Percentiles rank a stretch among this genome's conserved stretches.
These are phyloP conservation scores for Neofelis nebulosa DNA, from an alignment of 2,113 vertebrate species.

Conservation along the genomic window DNA sequence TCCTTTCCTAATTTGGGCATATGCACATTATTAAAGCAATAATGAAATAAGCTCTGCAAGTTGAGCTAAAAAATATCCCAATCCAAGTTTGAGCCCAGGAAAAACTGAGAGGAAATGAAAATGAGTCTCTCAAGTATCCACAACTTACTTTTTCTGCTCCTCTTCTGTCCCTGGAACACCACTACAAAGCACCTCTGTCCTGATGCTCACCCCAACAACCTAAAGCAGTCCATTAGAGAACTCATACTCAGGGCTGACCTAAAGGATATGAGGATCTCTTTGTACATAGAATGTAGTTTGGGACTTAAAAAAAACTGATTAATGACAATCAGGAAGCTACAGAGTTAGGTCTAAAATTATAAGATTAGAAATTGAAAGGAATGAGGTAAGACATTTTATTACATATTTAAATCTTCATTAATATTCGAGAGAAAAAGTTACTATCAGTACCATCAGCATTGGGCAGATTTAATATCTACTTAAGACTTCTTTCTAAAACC, in stretches of 20 bases:
- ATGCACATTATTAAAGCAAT: neutral
- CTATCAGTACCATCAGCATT: neutral
- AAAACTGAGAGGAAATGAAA: slow-evolving; percentile 21
- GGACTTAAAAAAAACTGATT: neutral
- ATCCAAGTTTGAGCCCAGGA: neutral
- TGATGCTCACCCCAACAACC: neutral
- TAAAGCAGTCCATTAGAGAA: neutral
- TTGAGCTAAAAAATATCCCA: neutral
- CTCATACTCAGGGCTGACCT: too few relatives aligned
- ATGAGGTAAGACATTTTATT: neutral
- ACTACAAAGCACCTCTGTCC: neutral
- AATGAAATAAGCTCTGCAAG: neutral
- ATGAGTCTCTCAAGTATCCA: neutral
- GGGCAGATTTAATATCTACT: slow-evolving; percentile 1
- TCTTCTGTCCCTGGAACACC: neutral
- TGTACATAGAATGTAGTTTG: neutral
- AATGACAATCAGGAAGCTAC: neutral
- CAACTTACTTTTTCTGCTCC: neutral
- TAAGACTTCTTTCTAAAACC: neutral
- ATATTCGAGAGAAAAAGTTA: slow-evolving; percentile 1
- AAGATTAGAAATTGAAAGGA: slow-evolving; percentile 32
- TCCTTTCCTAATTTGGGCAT: neutral
- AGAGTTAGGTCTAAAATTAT: slow-evolving; percentile 17
- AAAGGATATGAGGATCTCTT: neutral
- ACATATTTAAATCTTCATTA: slow-evolving; percentile 29